Percentiles rank a stretch among this genome's conserved stretches.
These are phyloP conservation scores for Metallyticus violacea DNA, from an alignment of 2,888 invertebrate genomes.

Conservation along the genomic window DNA sequence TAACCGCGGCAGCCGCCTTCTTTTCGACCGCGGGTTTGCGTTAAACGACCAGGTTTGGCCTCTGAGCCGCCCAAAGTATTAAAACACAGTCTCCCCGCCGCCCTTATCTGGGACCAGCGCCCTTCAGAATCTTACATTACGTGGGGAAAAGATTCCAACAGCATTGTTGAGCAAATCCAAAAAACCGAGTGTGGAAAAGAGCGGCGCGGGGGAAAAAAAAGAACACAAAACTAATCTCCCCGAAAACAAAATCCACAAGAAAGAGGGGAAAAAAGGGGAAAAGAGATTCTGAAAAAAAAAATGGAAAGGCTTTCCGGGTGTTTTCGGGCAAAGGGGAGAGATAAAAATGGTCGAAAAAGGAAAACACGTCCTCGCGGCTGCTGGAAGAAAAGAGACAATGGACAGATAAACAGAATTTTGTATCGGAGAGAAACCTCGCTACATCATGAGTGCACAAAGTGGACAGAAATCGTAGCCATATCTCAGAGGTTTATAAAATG, in stretches of 20 bases:
- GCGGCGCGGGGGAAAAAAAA: not conserved
- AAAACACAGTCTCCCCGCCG: too few relatives aligned
- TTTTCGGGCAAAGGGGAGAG: not conserved
- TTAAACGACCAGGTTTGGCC: not conserved
- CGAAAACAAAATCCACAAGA: constrained; percentile 19
- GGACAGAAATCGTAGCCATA: constrained; percentile 10
- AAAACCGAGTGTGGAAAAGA: not conserved
- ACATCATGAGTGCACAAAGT: not conserved
- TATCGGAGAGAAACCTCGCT: not conserved
- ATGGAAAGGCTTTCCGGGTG: not conserved
- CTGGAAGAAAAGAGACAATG: not conserved
- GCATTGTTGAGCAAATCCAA: too few relatives aligned
- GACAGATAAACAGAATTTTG: constrained; percentile 5
- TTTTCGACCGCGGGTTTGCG: not conserved
- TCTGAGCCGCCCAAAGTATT: not conserved
- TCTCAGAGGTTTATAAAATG: constrained; percentile 10
- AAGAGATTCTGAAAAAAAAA: not conserved
- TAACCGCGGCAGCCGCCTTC: not conserved
- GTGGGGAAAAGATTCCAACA: not conserved
- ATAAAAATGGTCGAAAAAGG: not conserved
- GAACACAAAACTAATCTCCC: constrained; percentile 21
- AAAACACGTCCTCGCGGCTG: not conserved
- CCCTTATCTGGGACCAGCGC: not conserved
- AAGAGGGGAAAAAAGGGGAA: not conserved
- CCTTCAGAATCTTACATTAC: not conserved